phyloP scores from a whole-genome alignment of 1,140 invertebrate genomes.

The Andricus grossulariae region DNA sequence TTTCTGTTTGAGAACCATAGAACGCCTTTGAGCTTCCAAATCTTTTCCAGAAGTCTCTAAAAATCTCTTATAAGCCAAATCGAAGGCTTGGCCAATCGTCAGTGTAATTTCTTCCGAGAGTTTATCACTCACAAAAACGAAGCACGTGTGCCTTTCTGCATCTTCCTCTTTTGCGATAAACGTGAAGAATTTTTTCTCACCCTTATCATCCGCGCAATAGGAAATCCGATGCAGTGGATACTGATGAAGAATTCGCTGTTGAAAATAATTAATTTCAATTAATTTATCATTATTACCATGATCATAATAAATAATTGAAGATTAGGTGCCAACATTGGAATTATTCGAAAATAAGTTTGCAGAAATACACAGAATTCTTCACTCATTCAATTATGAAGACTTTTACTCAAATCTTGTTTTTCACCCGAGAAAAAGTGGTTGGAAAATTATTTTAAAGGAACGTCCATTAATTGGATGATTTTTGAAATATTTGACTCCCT shows the following conservation, averaged over 20 bases:
- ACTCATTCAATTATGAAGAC: too few species aligned
- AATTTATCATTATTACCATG: constrained; percentile 22
- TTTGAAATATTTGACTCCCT: too few species aligned
- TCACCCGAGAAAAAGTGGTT: too few species aligned
- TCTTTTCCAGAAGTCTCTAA: constrained; percentile 87
- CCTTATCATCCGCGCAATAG: constrained; percentile 98
- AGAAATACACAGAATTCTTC: too few species aligned
- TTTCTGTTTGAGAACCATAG: constrained; percentile 84
- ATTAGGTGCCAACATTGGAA: too few species aligned
- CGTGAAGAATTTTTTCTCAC: constrained; percentile 96
- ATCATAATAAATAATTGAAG: too few species aligned
- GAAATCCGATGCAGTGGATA: constrained; percentile 98
- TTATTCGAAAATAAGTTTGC: too few species aligned
- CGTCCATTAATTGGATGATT: too few species aligned
- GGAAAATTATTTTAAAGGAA: too few species aligned
- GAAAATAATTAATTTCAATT: constrained; percentile 45
- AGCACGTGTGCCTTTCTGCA: constrained; percentile 92
- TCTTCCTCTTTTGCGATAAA: constrained; percentile 95
- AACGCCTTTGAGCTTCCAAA: constrained; percentile 83
- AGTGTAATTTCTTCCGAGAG: constrained; percentile 96
- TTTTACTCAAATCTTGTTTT: too few species aligned
- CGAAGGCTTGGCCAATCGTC: constrained; percentile 98
- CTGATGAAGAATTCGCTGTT: constrained; percentile 89
- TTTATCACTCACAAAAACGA: constrained; percentile 97
- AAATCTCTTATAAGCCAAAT: constrained; percentile 94